Conservation (phyloP, 2,888 invertebrate genomes). For the Julus scandinavius region DNA sequence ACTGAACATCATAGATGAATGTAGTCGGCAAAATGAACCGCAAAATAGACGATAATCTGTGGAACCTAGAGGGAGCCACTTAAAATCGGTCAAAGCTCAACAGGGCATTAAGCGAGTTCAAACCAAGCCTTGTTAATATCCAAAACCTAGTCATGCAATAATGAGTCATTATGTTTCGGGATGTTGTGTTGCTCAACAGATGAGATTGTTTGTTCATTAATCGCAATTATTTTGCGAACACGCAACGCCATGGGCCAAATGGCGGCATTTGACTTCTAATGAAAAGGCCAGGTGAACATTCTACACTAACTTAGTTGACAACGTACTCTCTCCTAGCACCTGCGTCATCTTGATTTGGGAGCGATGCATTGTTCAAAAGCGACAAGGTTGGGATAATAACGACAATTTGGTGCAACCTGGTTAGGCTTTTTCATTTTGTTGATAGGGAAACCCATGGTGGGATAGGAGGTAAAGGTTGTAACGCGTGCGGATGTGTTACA, state of each 20-base stretch:
- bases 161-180: background rate
- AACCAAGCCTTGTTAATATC: too few species aligned
- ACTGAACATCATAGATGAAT: too few species aligned
- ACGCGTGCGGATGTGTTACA: background rate
- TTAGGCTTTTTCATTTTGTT: conserved; percentile 4
- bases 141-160: background rate
- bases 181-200: background rate
- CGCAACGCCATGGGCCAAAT: background rate
- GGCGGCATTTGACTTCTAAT: background rate
- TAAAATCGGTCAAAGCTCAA: too few species aligned
- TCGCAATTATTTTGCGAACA: background rate
- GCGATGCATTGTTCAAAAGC: background rate
- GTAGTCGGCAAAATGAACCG: too few species aligned
- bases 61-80: too few species aligned
- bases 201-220: conserved; percentile 28
- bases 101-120: too few species aligned
- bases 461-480: background rate
- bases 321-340: background rate
- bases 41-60: too few species aligned
- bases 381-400: background rate
- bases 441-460: background rate
- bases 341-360: background rate
- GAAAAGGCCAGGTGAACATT: background rate
- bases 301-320: background rate
- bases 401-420: conserved; percentile 5